phyloP scores from a whole-genome alignment of 2,888 invertebrate species.

The Oscheius onirici region DNA sequence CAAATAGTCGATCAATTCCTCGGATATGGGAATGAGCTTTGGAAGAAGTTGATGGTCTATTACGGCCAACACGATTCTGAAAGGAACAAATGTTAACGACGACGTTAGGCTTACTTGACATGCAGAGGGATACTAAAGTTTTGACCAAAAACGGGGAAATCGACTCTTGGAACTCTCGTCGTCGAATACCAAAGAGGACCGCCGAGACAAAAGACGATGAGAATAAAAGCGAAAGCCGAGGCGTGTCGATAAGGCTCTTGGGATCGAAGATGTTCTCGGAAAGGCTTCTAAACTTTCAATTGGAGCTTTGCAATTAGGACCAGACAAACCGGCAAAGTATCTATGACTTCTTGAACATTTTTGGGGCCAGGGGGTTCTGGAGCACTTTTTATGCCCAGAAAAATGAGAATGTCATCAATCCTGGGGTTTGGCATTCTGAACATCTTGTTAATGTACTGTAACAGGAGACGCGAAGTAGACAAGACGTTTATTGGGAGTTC shows the following conservation, averaged over 20 bases:
- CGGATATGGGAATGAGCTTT: not conserved
- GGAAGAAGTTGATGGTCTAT: conserved; percentile 10
- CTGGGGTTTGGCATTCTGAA: not conserved
- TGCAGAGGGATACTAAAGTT: conserved; percentile 33
- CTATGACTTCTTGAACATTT: conserved; percentile 29
- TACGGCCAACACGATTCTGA: conserved; percentile 6
- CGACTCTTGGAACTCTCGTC: conserved; percentile 45
- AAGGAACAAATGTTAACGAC: too few relatives aligned
- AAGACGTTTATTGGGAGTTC: too few relatives aligned
- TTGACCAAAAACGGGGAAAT: conserved; percentile 35
- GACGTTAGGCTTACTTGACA: conserved; percentile 17
- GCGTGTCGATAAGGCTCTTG: conserved; percentile 24
- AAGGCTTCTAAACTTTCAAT: conserved; percentile 10
- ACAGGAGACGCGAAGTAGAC: too few relatives aligned
- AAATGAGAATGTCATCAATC: not conserved
- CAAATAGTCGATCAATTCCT: conserved; percentile 11
- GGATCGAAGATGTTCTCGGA: not conserved
- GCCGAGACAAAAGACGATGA: conserved; percentile 53
- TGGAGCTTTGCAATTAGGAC: not conserved
- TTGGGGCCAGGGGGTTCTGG: conserved; percentile 8
- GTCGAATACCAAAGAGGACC: conserved; percentile 61
- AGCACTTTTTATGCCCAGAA: not conserved
- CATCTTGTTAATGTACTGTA: not conserved
- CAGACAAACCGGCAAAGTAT: conserved; percentile 23
- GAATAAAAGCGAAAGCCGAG: conserved; percentile 45